Conservation (phyloP, 2,797 vertebrate species). For the Oreonectes daqikongensis region DNA sequence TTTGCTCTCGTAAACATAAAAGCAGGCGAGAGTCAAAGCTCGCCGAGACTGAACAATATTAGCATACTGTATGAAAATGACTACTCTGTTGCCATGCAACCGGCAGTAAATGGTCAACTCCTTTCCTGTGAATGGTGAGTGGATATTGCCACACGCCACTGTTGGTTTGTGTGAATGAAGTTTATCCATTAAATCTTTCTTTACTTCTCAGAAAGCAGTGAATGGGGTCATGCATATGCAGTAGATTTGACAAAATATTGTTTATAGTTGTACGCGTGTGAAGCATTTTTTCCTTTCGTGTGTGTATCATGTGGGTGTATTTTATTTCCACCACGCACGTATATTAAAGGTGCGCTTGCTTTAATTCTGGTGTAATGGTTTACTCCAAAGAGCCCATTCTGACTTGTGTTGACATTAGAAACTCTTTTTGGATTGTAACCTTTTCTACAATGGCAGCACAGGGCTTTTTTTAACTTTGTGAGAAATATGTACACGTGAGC, state of each 20-base stretch:
- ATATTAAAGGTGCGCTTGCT: constrained; percentile 51
- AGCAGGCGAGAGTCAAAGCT: constrained; percentile 58
- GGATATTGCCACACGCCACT: constrained; percentile 45
- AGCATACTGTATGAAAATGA: constrained; percentile 65
- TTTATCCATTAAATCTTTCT: constrained; percentile 7
- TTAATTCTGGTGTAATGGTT: constrained; percentile 44
- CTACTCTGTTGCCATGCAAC: constrained; percentile 59
- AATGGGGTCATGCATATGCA: too few species aligned
- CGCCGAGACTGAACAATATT: constrained; percentile 52
- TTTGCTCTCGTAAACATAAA: constrained; percentile 51
- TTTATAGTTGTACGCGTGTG: not conserved
- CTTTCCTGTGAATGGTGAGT: constrained; percentile 49
- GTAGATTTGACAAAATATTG: too few species aligned
- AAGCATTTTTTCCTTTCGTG: not conserved
- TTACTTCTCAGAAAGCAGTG: not conserved
- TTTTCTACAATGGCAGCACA: not conserved
- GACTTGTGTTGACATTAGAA: not conserved
- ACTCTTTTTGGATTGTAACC: constrained; percentile 12
- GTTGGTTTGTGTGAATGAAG: constrained; percentile 39
- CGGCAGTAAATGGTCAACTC: constrained; percentile 52
- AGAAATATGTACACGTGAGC: not conserved
- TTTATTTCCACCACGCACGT: not conserved
- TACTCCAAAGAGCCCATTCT: constrained; percentile 22
- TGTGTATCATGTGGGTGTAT: constrained; percentile 11
- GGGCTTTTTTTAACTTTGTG: not conserved